Conservation (phyloP, 2,888 invertebrate species). For the Orchestes rusci region DNA sequence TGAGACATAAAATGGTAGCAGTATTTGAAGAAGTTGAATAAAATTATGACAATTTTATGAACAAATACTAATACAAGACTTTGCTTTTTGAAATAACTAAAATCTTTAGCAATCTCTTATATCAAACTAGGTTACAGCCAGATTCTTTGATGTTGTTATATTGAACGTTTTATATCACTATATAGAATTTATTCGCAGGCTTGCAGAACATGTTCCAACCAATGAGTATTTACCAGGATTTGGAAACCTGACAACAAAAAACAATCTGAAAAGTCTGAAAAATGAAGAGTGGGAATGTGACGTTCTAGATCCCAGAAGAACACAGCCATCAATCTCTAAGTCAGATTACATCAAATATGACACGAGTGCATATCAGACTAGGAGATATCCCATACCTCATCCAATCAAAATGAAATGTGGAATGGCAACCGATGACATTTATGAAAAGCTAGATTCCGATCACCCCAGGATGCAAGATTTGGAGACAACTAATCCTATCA, state of each 20-base stretch:
- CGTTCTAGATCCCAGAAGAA: constrained; percentile 44
- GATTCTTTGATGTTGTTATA: too few relatives aligned
- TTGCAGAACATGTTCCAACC: constrained; percentile 45
- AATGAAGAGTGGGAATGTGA: constrained; percentile 48
- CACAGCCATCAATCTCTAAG: constrained; percentile 38
- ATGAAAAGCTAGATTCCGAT: constrained; percentile 14
- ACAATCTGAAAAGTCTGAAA: constrained; percentile 44
- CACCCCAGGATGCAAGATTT: constrained; percentile 23
- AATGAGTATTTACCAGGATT: constrained; percentile 44
- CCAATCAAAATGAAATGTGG: constrained; percentile 22
- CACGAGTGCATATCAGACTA: constrained; percentile 39
- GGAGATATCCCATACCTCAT: constrained; percentile 16
- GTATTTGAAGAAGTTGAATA: too few relatives aligned
- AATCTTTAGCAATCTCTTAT: too few relatives aligned
- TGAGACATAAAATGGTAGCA: too few relatives aligned
- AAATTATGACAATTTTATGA: too few relatives aligned
- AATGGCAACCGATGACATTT: constrained; percentile 12
- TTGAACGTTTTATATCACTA: too few relatives aligned
- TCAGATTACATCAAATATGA: constrained; percentile 44
- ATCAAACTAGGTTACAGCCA: too few relatives aligned
- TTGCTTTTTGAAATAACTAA: too few relatives aligned
- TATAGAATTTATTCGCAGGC: too few relatives aligned
- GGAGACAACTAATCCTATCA: constrained; percentile 28
- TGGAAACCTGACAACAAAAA: constrained; percentile 28
- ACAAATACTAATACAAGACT: too few relatives aligned